Percentiles rank a stretch among this genome's conserved stretches.
Evolutionary conservation across 2,797 vertebrate species (phyloP).

Genomic region (Pterois miles): DNA sequence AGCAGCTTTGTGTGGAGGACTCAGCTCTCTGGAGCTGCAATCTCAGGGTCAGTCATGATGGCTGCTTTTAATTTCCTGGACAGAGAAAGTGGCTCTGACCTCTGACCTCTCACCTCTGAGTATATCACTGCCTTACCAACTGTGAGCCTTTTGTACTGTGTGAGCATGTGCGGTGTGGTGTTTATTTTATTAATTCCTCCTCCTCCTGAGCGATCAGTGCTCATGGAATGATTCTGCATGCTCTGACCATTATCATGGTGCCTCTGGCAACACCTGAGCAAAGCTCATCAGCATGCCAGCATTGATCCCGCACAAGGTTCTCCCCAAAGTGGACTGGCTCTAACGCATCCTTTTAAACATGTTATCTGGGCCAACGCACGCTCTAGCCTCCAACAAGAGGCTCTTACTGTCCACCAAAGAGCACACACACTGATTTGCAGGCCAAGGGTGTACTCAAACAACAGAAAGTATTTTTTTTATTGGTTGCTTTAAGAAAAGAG

Average conservation of each 20-base stretch:
- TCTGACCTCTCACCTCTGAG: conserved; percentile 47
- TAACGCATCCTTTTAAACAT: conserved; percentile 71
- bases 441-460: conserved; percentile 19
- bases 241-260: conserved; percentile 77
- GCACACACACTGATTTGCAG: conserved; percentile 16
- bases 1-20: conserved; percentile 1
- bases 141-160: conserved; percentile 3
- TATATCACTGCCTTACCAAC: conserved; percentile 16
- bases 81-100: conserved; percentile 23
- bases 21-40: neutral
- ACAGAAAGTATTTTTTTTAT: neutral
- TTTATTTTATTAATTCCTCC: conserved; percentile 56
- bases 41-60: conserved; percentile 33
- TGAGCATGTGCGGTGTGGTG: neutral
- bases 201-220: conserved; percentile 40
- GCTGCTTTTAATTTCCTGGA: conserved; percentile 65
- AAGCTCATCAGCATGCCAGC: conserved; percentile 75
- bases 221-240: conserved; percentile 66
- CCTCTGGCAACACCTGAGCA: conserved; percentile 80
- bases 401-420: conserved; percentile 39
- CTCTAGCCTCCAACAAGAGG: conserved; percentile 44
- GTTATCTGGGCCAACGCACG: conserved; percentile 51
- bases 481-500: neutral
- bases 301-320: conserved; percentile 63
- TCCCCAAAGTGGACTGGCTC: conserved; percentile 57